Base-by-base conservation (phyloP, 2,797 vertebrate species). In the Yasuhikotakia modesta region DNA sequence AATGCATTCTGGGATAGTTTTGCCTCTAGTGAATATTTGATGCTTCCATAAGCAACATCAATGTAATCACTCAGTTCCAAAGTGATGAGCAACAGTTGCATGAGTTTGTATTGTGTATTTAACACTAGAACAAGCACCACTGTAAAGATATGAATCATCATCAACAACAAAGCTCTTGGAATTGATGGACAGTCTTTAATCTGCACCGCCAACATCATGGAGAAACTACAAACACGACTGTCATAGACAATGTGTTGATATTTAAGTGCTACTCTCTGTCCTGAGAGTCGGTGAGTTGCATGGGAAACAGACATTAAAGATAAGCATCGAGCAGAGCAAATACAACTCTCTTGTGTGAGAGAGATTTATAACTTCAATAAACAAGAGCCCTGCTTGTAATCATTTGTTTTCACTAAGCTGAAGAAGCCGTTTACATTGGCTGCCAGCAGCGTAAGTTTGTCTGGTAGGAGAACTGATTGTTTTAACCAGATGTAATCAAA, bases 381-480 rank as follows among this genome's bases (percentile, higher is more conserved):
- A 68, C 73, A 84, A 68, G 70, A 53, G 60, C 71, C 16, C 46
- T 1, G 5, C 16, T 82, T 78, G 73, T 57, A 22, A 74, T 53
- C 66, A 68, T 78, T 78, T 57, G 74, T 82, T 82, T 68, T 76
- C 60, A 32, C 75, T 80, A 63, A 80, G 73, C 53, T 70, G 35
- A 52, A 35, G 53, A 43, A 70, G 30, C 69, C 60, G 67, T 76
- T 78, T 73, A 81, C 78, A 32, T 78, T 81, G 77, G 76, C 73
- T 83, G 13, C 55, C 79, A 83, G 74, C 57, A 73, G 64, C 12
- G 46, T 19, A 69, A 35, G 70, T 76, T 76, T 12, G 61, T 39
- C 43, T 30, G 30, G 67, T 67, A 19, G 21, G 68, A 43, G 30
- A 48, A 60, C 70, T 81, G 14, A 76, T 79, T 79, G 73, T 70